A percentile compares a stretch with the other conserved stretches of the same genome.
phyloP scores from a whole-genome alignment of 1,140 invertebrate genomes.

The Heliothis virescens region DNA sequence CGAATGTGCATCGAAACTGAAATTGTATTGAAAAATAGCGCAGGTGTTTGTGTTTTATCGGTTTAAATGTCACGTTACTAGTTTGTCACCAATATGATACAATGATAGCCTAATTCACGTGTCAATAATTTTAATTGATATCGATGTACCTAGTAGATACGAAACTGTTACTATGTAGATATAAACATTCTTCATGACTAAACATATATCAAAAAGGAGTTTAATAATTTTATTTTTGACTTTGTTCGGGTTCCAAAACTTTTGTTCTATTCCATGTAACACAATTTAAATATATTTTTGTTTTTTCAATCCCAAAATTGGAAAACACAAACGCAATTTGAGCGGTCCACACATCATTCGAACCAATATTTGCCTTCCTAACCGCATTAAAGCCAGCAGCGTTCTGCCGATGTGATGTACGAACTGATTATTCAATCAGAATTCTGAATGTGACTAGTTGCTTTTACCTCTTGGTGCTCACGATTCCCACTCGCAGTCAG shows the following conservation, averaged over 20 bases:
- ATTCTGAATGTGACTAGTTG: constrained; percentile 35
- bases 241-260: too few species aligned
- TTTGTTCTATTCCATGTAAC: too few species aligned
- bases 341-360: not conserved
- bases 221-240: too few species aligned
- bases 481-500: constrained; percentile 8
- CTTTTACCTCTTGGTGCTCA: constrained; percentile 10
- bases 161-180: too few species aligned
- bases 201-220: too few species aligned
- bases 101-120: too few species aligned
- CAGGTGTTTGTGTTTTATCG: not conserved
- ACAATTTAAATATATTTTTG: too few species aligned
- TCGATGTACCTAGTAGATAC: too few species aligned
- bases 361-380: constrained; percentile 27
- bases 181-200: too few species aligned
- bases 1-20: constrained; percentile 2
- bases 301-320: not conserved
- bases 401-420: constrained; percentile 12
- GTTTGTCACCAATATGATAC: too few species aligned
- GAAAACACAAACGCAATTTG: not conserved
- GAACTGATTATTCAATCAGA: constrained; percentile 39
- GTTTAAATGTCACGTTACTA: too few species aligned
- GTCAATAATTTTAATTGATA: too few species aligned
- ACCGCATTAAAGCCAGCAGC: constrained; percentile 11
- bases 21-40: not conserved